phyloP scores from a whole-genome alignment of 2,888 invertebrate species.

The Caenorhabditis sp. region DNA sequence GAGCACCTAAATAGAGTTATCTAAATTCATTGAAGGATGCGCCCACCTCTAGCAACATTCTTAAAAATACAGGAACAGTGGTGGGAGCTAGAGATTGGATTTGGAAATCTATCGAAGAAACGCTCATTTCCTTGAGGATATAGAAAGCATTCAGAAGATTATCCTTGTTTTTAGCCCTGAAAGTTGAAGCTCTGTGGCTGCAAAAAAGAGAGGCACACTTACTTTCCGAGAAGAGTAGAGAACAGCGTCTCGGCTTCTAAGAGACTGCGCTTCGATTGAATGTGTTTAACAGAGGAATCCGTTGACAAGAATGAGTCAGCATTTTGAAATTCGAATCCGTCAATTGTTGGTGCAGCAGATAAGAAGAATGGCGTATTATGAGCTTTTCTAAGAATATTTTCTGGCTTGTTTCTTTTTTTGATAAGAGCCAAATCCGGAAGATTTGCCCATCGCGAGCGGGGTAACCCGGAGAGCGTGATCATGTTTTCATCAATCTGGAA shows the following conservation, averaged over 20 bases:
- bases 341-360: slow-evolving; percentile 89
- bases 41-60: slow-evolving; percentile 65
- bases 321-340: slow-evolving; percentile 86
- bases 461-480: slow-evolving; percentile 88
- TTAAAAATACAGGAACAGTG: slow-evolving; percentile 65
- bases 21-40: neutral
- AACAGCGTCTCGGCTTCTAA: slow-evolving; percentile 70
- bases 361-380: slow-evolving; percentile 96
- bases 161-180: slow-evolving; percentile 52
- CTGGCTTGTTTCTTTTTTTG: slow-evolving; percentile 91
- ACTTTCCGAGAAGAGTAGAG: slow-evolving; percentile 39
- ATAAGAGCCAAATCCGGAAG: slow-evolving; percentile 89
- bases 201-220: neutral
- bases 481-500: slow-evolving; percentile 65
- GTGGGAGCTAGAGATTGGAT: slow-evolving; percentile 66
- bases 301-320: too few relatives aligned
- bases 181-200: slow-evolving; percentile 9
- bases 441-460: slow-evolving; percentile 90
- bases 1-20: slow-evolving; percentile 83
- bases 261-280: slow-evolving; percentile 67
- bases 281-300: too few relatives aligned
- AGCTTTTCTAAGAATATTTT: slow-evolving; percentile 87
- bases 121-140: slow-evolving; percentile 63
- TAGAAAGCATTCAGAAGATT: slow-evolving; percentile 58
- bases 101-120: slow-evolving; percentile 75